A percentile compares a stretch with the other conserved stretches of the same genome.
These are phyloP conservation scores for Agelastica alni DNA, from an alignment of 2,888 invertebrate species.

Conservation along the genomic window DNA sequence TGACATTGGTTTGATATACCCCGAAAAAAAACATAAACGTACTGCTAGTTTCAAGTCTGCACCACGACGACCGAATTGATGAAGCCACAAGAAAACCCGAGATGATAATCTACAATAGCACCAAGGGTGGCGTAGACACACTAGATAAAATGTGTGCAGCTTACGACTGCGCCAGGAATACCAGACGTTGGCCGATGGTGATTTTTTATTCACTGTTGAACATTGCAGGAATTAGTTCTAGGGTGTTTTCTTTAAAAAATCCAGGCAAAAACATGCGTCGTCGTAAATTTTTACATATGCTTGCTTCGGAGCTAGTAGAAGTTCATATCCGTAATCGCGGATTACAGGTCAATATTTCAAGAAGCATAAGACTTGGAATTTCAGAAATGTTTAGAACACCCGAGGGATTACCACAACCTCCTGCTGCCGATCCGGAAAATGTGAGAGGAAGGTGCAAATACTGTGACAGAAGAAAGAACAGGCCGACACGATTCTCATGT, in stretches of 20 bases:
- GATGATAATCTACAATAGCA: too few species aligned
- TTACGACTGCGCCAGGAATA: too few species aligned
- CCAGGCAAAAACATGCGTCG: slow-evolving; percentile 15
- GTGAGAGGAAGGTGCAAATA: slow-evolving; percentile 15
- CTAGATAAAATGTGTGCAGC: background rate
- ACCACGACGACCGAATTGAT: slow-evolving; percentile 11
- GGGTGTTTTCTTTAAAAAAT: slow-evolving; percentile 11
- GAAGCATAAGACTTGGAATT: slow-evolving; percentile 9
- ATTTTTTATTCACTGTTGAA: too few species aligned
- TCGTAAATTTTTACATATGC: too few species aligned
- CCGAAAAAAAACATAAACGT: slow-evolving; percentile 28
- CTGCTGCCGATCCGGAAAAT: too few species aligned
- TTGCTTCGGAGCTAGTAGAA: too few species aligned
- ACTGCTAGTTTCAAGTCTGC: slow-evolving; percentile 28
- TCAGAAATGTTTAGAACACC: slow-evolving; percentile 13
- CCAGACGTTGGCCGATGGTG: too few species aligned
- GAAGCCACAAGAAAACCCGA: too few species aligned
- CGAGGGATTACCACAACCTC: too few species aligned
- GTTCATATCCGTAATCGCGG: too few species aligned
- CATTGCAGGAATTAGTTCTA: too few species aligned
- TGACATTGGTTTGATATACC: slow-evolving; percentile 27
- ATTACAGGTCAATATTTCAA: slow-evolving; percentile 4
- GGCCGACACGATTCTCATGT: too few species aligned
- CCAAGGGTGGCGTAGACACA: background rate
- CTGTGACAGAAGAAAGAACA: slow-evolving; percentile 16